Base-by-base conservation (phyloP, 2,797 vertebrate genomes). In the Basileuterus tristriatus region DNA sequence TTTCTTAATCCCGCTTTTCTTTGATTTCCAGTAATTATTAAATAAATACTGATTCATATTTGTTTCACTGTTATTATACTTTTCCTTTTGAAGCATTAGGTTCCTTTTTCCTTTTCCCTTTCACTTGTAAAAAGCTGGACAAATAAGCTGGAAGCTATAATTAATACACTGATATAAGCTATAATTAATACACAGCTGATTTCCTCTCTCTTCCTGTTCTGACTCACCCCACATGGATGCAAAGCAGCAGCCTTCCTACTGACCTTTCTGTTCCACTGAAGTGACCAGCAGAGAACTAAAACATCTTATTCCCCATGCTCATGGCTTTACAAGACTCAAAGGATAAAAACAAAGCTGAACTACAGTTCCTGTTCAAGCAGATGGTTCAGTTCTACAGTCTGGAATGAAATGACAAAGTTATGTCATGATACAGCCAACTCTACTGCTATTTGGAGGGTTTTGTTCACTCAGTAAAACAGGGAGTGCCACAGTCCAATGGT, bases 21-120 rank as follows among this genome's bases (percentile, higher is more conserved):
- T 84, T 92, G 84, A 97, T 96, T 94, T 76, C 75, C 82, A 81
- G 74, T 85, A 94, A 94, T 95, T 97, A 93, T 95, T 96, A 91
- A 91, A 96, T 94, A 97, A 89, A 96, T 90, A 94, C 67, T 96
- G 97, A 97, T 76, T 97, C 93, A 95, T 88, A 64, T 72, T 52
- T 55, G 14, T 64, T 93, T 84, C 60, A 58, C 60, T 79, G 67
- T 53, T 83, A 50, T 89, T 69, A 72, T 29, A 86, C 64, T 92
- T 95, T 67, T 92, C 49, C 49, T 86, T 91, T 49, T 64, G 67
- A 88, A 91, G 32, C 12, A 76, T 15, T 5, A 81, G 88, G 26
- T 41, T 59, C 43, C 9, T 64, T 78, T 68, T 84, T 82, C 22
- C 62, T 90, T 77, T 83, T 59, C 52, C 50, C 62, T 90, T 59